These are phyloP conservation scores for Drosophila melanica DNA, from an alignment of 1,140 invertebrate genomes.

Conservation along the genomic window DNA sequence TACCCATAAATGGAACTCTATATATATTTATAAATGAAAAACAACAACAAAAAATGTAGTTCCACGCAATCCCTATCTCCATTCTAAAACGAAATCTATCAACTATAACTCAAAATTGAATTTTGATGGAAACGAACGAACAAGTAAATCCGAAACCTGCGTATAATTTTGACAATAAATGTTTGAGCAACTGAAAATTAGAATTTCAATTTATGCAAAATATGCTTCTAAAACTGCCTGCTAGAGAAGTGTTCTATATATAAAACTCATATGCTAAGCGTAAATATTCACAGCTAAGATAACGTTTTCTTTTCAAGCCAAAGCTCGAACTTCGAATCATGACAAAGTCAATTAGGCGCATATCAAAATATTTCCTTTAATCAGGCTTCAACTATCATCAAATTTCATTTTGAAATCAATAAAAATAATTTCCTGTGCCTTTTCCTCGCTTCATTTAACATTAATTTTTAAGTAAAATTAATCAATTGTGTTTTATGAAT, in stretches of 20 bases:
- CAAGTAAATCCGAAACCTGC: conserved; percentile 47
- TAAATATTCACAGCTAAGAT: conserved; percentile 33
- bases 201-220: conserved; percentile 27
- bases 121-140: conserved; percentile 48
- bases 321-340: conserved; percentile 30
- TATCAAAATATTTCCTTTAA: conserved; percentile 48
- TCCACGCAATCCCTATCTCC: conserved; percentile 33
- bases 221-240: conserved; percentile 50
- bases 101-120: conserved; percentile 62
- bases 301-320: conserved; percentile 33
- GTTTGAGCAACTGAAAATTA: conserved; percentile 40
- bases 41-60: conserved; percentile 24
- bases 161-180: conserved; percentile 77
- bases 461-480: conserved; percentile 24
- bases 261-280: conserved; percentile 29
- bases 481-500: conserved; percentile 44
- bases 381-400: conserved; percentile 20
- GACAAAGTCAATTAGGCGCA: conserved; percentile 71
- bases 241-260: conserved; percentile 18
- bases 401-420: conserved; percentile 2
- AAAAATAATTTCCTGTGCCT: conserved; percentile 65
- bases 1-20: conserved; percentile 32
- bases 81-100: conserved; percentile 25
- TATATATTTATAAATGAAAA: conserved; percentile 36
- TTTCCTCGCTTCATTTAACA: conserved; percentile 45